Percentiles rank a stretch among this genome's conserved stretches.
phyloP scores from a whole-genome alignment of 2,113 vertebrate species.

The Eleginops maclovinus region DNA sequence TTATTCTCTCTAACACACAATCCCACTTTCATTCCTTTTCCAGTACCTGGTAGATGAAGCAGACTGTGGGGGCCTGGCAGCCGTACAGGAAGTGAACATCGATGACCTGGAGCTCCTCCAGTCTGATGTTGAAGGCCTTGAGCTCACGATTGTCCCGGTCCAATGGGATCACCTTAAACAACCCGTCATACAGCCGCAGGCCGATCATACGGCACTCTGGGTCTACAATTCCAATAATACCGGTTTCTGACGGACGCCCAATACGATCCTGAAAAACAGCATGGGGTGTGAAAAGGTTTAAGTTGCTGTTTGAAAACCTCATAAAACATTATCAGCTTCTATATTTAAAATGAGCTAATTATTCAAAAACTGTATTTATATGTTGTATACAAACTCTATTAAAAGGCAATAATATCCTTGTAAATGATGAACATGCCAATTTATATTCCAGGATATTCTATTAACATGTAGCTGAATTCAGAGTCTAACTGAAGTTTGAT shows the following conservation, averaged over 20 bases:
- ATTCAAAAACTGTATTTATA: not conserved
- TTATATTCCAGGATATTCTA: not conserved
- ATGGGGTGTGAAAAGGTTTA: not conserved
- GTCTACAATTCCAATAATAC: conserved; percentile 98
- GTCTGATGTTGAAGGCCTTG: conserved; percentile 97
- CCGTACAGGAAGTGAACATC: conserved; percentile 97
- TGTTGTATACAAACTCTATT: not conserved
- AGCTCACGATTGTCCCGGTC: conserved; percentile 97
- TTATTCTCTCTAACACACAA: not conserved
- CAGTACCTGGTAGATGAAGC: conserved; percentile 97
- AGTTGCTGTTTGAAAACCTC: not conserved
- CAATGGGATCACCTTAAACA: conserved; percentile 97
- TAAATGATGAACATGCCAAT: not conserved
- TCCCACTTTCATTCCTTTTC: not conserved
- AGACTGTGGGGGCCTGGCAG: conserved; percentile 97
- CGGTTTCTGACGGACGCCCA: conserved; percentile 96
- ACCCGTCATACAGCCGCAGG: conserved; percentile 93
- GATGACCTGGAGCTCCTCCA: conserved; percentile 98
- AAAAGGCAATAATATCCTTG: too few relatives aligned
- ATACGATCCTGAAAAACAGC: conserved; percentile 90
- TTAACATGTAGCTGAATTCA: not conserved
- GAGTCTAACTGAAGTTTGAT: not conserved
- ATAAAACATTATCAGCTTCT: not conserved
- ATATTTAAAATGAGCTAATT: not conserved
- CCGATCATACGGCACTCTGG: conserved; percentile 99